A percentile compares a stretch with the other conserved stretches of the same genome.
Conservation (phyloP, 2,797 vertebrate species). For the Arrhamphus sclerolepis region DNA sequence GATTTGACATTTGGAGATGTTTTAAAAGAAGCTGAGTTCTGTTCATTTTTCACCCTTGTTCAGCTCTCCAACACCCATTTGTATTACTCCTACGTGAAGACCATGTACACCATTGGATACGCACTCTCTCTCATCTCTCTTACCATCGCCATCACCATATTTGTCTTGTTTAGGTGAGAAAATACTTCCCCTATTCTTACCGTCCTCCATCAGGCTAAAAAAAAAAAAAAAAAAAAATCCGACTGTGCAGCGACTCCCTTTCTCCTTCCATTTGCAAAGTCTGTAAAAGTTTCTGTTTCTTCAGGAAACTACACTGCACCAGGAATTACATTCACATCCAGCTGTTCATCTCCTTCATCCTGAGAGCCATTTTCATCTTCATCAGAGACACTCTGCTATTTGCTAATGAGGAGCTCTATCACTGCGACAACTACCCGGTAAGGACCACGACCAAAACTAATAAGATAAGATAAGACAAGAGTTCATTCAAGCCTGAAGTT, state of each 20-base stretch:
- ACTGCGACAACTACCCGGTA: constrained; percentile 88
- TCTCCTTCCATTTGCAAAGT: neutral
- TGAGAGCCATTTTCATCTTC: constrained; percentile 91
- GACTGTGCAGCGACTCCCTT: too few relatives aligned
- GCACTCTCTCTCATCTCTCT: constrained; percentile 87
- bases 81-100: constrained; percentile 89
- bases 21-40: neutral
- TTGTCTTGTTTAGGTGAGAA: constrained; percentile 89
- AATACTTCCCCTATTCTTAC: neutral
- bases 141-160: constrained; percentile 82
- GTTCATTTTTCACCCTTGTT: neutral
- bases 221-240: too few relatives aligned
- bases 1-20: too few relatives aligned
- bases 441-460: neutral
- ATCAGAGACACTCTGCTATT: constrained; percentile 89
- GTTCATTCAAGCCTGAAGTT: too few relatives aligned
- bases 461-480: too few relatives aligned
- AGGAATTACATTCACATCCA: constrained; percentile 97
- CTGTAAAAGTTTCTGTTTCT: neutral
- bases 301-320: constrained; percentile 91
- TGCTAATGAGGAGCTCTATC: constrained; percentile 82
- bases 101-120: constrained; percentile 91
- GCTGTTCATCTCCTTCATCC: constrained; percentile 92
- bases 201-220: neutral
- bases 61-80: constrained; percentile 69